phyloP scores from a whole-genome alignment of 2,888 invertebrate species.

The Aporophyla lueneburgensis region DNA sequence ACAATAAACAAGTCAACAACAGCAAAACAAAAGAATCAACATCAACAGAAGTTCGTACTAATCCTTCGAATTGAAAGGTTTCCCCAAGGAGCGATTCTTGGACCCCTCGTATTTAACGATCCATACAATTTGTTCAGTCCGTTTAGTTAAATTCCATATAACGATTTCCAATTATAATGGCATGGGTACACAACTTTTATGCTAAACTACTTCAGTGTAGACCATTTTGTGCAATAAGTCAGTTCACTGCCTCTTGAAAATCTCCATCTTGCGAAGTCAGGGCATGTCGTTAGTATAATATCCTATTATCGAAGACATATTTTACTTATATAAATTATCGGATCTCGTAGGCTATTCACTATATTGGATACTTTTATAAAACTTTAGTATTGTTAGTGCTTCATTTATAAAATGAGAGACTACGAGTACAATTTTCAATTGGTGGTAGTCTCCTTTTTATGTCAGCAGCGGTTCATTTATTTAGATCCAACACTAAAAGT shows the following conservation, averaged over 20 bases:
- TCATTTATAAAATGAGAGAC: neutral
- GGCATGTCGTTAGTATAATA: slow-evolving; percentile 45
- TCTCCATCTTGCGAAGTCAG: slow-evolving; percentile 36
- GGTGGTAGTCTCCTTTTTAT: no score
- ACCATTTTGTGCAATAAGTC: slow-evolving; percentile 56
- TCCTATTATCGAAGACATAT: slow-evolving; percentile 23
- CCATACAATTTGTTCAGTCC: slow-evolving; percentile 2
- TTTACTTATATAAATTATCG: slow-evolving; percentile 9
- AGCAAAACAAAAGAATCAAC: slow-evolving; percentile 29
- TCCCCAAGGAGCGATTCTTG: slow-evolving; percentile 43
- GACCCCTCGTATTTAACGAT: slow-evolving; percentile 31
- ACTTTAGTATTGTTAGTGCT: neutral
- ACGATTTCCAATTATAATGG: slow-evolving; percentile 23
- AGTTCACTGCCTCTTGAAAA: slow-evolving; percentile 44
- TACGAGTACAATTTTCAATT: no score
- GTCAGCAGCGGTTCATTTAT: neutral
- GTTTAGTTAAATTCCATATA: slow-evolving; percentile 2
- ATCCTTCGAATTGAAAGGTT: slow-evolving; percentile 23
- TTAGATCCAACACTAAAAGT: slow-evolving; percentile 20
- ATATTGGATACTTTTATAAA: no score
- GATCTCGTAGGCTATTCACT: no score
- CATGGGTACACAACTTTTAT: slow-evolving; percentile 37
- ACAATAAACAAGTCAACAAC: slow-evolving; percentile 19
- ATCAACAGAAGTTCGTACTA: slow-evolving; percentile 10
- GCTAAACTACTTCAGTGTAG: slow-evolving; percentile 40